phyloP scores from a whole-genome alignment of 2,888 invertebrate genomes.

The Dryadula phaetusa region DNA sequence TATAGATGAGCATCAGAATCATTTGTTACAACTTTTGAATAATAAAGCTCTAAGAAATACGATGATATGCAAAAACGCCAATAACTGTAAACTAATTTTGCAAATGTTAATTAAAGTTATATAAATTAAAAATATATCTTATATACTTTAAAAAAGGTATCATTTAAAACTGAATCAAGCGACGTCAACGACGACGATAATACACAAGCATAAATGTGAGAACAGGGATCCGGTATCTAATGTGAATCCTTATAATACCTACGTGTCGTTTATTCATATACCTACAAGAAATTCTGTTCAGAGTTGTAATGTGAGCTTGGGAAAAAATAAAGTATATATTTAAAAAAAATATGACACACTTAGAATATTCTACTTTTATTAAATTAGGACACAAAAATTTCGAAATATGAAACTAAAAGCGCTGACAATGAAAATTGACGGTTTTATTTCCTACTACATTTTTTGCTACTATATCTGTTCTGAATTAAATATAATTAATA shows the following conservation, averaged over 20 bases:
- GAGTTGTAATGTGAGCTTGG: conserved; percentile 1
- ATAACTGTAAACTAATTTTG: neutral
- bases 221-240: conserved; percentile 6
- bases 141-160: neutral
- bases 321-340: neutral
- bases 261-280: neutral
- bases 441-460: no score
- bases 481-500: no score
- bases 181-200: neutral
- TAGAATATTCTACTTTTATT: no score
- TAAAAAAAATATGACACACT: no score
- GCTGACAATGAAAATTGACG: no score
- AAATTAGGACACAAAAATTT: no score
- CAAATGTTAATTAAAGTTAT: neutral
- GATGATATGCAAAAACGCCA: no score
- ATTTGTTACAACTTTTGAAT: conserved; percentile 23
- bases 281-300: neutral
- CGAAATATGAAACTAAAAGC: no score
- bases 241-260: conserved; percentile 9
- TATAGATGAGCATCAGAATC: conserved; percentile 31
- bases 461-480: no score
- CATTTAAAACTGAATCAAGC: neutral
- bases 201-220: conserved; percentile 3
- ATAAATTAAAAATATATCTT: neutral
- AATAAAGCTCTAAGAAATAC: neutral